Conservation (phyloP, 2,888 invertebrate species). For the Peribatodes rhomboidaria region DNA sequence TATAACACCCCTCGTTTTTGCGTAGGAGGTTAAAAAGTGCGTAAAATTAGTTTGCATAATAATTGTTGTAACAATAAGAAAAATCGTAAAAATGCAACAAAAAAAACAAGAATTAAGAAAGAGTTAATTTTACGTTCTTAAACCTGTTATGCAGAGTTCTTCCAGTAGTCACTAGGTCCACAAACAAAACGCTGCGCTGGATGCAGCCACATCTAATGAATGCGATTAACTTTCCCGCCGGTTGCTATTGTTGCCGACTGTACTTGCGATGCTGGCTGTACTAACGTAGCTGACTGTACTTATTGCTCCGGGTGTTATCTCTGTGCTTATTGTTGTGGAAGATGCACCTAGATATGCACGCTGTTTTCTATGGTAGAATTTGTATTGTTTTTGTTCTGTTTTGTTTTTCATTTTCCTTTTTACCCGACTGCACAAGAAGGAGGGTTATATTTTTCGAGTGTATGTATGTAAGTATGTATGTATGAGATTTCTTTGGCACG, state of each 20-base stretch:
- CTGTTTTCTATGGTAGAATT: neutral
- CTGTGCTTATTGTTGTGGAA: conserved; percentile 28
- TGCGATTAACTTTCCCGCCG: conserved; percentile 58
- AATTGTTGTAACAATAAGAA: no score
- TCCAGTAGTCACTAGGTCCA: conserved; percentile 36
- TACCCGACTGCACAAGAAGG: no score
- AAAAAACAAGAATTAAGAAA: no score
- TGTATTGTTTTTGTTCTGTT: neutral
- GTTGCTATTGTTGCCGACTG: conserved; percentile 49
- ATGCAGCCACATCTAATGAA: conserved; percentile 56
- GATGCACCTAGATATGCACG: conserved; percentile 5
- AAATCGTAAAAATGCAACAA: no score
- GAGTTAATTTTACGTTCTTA: neutral
- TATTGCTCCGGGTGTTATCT: conserved; percentile 28
- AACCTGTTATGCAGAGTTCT: conserved; percentile 8
- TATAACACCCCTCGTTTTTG: no score
- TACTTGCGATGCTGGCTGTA: conserved; percentile 14
- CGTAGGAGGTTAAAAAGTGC: no score
- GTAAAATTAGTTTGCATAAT: no score
- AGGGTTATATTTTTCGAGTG: no score
- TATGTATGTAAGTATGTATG: no score
- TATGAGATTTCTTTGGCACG: no score
- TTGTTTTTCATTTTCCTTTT: conserved; percentile 5
- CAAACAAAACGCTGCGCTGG: conserved; percentile 38
- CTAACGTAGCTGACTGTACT: conserved; percentile 2